Percentiles rank a stretch among this genome's conserved stretches.
These are phyloP conservation scores for Leucozona laternaria DNA, from an alignment of 2,888 invertebrate genomes.

Conservation along the genomic window DNA sequence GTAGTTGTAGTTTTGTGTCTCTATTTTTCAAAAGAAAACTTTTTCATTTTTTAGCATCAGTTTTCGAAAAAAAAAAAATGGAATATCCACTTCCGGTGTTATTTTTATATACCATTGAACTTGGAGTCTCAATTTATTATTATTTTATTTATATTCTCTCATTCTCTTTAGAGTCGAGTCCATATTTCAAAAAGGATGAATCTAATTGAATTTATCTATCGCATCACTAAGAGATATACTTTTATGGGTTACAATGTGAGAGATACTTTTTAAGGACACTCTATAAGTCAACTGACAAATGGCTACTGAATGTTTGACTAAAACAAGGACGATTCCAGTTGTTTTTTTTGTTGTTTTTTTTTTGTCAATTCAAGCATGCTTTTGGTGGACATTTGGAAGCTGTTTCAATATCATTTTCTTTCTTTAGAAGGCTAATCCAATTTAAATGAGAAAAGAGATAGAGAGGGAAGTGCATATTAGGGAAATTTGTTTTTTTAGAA, in stretches of 20 bases:
- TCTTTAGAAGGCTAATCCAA: background rate
- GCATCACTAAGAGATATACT: background rate
- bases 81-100: background rate
- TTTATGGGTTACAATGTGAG: background rate
- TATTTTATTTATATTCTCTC: background rate
- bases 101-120: slow-evolving; percentile 5
- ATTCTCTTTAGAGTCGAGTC: background rate
- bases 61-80: background rate
- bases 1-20: background rate
- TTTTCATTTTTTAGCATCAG: no score
- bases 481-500: background rate
- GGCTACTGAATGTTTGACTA: background rate
- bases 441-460: slow-evolving; percentile 1
- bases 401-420: slow-evolving; percentile 6
- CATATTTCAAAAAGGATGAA: slow-evolving; percentile 8
- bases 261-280: background rate
- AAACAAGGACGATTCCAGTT: background rate
- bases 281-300: slow-evolving; percentile 7
- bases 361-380: background rate
- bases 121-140: slow-evolving; percentile 13
- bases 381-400: slow-evolving; percentile 9
- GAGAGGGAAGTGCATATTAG: background rate
- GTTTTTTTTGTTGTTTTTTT: background rate
- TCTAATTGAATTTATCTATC: slow-evolving; percentile 23
- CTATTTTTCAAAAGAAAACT: background rate